Percentiles rank a stretch among this genome's conserved stretches.
These are phyloP conservation scores for Mixornis gularis DNA, from an alignment of 2,113 vertebrate genomes.

Conservation along the genomic window DNA sequence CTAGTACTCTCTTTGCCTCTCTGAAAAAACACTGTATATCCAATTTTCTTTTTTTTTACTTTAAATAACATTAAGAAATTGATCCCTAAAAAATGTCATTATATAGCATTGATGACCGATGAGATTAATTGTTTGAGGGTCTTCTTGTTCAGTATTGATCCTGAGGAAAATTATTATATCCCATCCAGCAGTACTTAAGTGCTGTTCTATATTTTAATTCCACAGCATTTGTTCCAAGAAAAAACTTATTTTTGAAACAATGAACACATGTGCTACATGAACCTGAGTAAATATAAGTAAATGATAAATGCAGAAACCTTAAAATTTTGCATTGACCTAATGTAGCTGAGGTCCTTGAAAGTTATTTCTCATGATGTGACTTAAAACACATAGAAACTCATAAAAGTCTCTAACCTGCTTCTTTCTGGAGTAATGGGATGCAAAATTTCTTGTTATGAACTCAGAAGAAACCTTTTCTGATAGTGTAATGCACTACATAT, in stretches of 20 bases:
- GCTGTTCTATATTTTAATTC: not conserved
- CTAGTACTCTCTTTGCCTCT: not conserved
- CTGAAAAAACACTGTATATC: not conserved
- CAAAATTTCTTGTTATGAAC: not conserved
- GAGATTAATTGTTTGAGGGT: not conserved
- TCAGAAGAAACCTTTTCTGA: not conserved
- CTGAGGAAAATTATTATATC: not conserved
- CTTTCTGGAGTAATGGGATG: not conserved
- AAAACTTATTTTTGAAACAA: not conserved
- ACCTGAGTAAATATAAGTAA: not conserved
- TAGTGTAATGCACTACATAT: not conserved
- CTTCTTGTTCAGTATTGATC: not conserved
- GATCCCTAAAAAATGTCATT: not conserved
- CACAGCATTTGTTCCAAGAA: not conserved
- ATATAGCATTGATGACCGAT: not conserved
- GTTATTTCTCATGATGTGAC: not conserved
- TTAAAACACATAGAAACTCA: not conserved
- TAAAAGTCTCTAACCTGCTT: not conserved
- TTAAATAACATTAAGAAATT: not conserved
- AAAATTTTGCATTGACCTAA: not conserved
- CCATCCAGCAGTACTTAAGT: not conserved
- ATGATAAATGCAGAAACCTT: not conserved
- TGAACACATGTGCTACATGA: not conserved
- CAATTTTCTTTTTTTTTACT: not conserved
- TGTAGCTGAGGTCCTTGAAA: not conserved